Evolutionary conservation across 2,888 invertebrate species (phyloP).

Genomic region (Diachrysia chrysitis): DNA sequence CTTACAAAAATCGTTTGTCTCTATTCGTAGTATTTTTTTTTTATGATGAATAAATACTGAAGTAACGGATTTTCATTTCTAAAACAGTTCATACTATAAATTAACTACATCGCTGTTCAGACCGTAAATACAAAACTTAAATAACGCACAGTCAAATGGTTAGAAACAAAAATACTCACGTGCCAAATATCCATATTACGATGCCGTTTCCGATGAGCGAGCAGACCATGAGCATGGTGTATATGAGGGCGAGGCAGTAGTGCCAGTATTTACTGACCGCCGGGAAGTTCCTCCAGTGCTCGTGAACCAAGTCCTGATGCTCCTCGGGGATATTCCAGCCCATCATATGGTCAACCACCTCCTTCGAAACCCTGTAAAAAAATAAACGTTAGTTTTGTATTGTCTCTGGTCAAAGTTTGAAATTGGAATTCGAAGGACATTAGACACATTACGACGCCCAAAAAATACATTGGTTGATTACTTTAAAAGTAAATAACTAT

Average conservation of each 20-base stretch:
- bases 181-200: conserved; percentile 93
- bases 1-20: too few relatives aligned
- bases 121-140: too few relatives aligned
- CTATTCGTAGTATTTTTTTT: too few relatives aligned
- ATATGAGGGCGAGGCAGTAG: conserved; percentile 90
- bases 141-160: too few relatives aligned
- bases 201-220: conserved; percentile 92
- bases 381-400: conserved; percentile 1
- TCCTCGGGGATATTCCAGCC: conserved; percentile 93
- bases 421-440: background rate
- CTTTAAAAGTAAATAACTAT: background rate
- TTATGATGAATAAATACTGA: too few relatives aligned
- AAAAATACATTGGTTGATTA: background rate
- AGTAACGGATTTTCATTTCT: too few relatives aligned
- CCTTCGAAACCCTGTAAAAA: conserved; percentile 77
- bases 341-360: conserved; percentile 86
- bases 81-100: too few relatives aligned
- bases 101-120: too few relatives aligned
- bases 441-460: background rate
- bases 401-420: conserved; percentile 2
- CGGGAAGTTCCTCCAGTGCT: conserved; percentile 92
- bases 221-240: conserved; percentile 89
- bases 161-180: conserved; percentile 85
- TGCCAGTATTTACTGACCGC: conserved; percentile 92
- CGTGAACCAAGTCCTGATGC: conserved; percentile 90